Conservation (phyloP, 2,797 vertebrate species). For the Tokudaia tokunoshimensis region DNA sequence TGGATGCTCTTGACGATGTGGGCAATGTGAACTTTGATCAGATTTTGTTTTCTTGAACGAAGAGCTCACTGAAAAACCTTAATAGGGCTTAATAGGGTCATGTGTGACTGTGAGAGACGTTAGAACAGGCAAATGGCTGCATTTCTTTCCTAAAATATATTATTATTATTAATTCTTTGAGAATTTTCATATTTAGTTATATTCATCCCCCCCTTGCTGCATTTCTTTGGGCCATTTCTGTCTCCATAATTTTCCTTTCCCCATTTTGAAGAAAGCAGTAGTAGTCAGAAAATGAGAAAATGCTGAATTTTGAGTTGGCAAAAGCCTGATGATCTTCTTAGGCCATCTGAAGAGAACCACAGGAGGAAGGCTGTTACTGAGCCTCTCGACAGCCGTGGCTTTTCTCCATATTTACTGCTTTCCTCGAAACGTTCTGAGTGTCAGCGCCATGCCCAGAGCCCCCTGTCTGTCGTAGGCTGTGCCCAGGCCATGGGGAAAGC, state of each 20-base stretch:
- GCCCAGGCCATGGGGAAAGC: not conserved
- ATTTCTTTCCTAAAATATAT: not conserved
- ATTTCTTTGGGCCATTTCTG: conserved; percentile 23
- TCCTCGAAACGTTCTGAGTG: not conserved
- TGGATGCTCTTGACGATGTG: not conserved
- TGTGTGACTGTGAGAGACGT: not conserved
- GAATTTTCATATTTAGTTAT: not conserved
- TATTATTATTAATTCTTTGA: not conserved
- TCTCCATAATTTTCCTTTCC: not conserved
- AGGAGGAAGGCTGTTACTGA: not conserved
- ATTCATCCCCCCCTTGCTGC: not conserved
- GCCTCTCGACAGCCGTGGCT: not conserved
- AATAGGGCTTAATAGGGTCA: not conserved
- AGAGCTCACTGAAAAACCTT: conserved; percentile 23
- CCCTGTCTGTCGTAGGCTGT: not conserved
- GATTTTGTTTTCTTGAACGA: not conserved
- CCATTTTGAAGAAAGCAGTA: not conserved
- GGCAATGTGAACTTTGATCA: no score
- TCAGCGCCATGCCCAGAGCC: not conserved
- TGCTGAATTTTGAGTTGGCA: not conserved
- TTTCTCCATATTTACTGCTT: not conserved
- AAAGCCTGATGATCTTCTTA: not conserved
- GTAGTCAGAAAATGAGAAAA: not conserved
- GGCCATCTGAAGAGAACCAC: not conserved
- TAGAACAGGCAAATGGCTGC: not conserved